Base-by-base conservation (phyloP, 2,113 vertebrate species). In the Recurvirostra avosetta region DNA sequence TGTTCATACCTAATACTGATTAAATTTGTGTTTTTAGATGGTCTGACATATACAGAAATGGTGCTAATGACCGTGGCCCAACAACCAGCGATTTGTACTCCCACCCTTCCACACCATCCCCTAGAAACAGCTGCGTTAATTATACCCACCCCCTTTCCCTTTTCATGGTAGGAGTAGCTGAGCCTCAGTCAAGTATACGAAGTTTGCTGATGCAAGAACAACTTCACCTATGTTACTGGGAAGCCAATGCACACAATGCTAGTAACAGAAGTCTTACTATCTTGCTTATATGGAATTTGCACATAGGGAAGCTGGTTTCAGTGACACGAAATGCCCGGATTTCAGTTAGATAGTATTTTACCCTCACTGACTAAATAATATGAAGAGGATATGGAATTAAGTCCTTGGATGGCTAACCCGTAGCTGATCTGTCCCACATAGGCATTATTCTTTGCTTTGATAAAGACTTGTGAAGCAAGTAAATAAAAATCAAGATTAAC, bases 1-100 rank as follows among this genome's bases (percentile, higher is more conserved):
- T 36, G 2, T 58, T 90, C 7, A 6, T 56, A 41, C 8, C 7
- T 0, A 0, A 72, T 59, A 72, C 7, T 32, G 17, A 72, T n/a
- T 3, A 23, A 61, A 94, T 76, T 79, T 50, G 7, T 78, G 7
- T 66, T 88, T 52, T 72, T 38, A 47, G 32, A 36, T 59, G 6
- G 11, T n/a, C 19, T 75, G 21, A 49, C 12, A 17, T 14, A 38
- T 2, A 45, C 15, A 59, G 49, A 63, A 92, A 32, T 30, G 5
- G 3, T 73, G 40, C 8, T 81, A 81, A 58, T 49, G 27, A 40
- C 4, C 9, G 19, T 7, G 19, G 9, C 12, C 9, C 21, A 43
- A 25, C 56, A 92, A 34, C 18, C 26, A 58, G 11, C 12, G 72
- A 26, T 86, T 90, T 75, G 32, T 78, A 9, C 17, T 88, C 83